Evolutionary conservation across 2,888 invertebrate genomes (phyloP), one percentile per base, ranked within the genome.

Genomic region (Sphaeridia pumilis): DNA sequence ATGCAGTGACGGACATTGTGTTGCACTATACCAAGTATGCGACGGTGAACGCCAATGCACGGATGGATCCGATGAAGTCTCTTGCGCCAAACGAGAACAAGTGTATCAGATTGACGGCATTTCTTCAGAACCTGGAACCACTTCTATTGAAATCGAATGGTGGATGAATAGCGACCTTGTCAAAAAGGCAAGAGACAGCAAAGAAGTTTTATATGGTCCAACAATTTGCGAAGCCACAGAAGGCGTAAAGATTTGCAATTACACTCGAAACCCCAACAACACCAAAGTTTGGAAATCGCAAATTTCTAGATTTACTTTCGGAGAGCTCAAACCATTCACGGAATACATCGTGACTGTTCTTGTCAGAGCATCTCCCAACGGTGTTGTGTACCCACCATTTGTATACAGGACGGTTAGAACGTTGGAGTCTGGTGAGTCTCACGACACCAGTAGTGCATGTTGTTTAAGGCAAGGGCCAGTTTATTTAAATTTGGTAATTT

Each of bases 291-390:
- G n/a, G n/a, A n/a, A n/a, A n/a, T n/a, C n/a, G n/a, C n/a, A n/a
- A n/a, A n/a, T n/a, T n/a, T n/a, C n/a, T n/a, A n/a, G n/a, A n/a
- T 87, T 85, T 85, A 79, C 76, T 41, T 86, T 87, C 65, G 75
- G 72, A 0, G 69, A 76, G 49, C 71, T 88, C 44, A 73, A 77
- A 56, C 80, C 87, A 0, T 83, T 73, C 65, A 85, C 85, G 0
- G 73, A 74, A n/a, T 88, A 88, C 67, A 85, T 85, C 61, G 75
- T 87, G 55, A 87, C 86, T 0, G 81, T 87, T 47, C 86, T 81
- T 69, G 82, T 84, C 0, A 73, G 77, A 50, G 76, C 75, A 0
- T n/a, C n/a, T n/a, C n/a, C 20, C 38, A 72, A 69, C 21, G 69
- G 67, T 1, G 61, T 61, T 31, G 76, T 76, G 0, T 82, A 79